A percentile compares a stretch with the other conserved stretches of the same genome.
phyloP scores from a whole-genome alignment of 2,888 invertebrate species.

The Amphipoea lucens region DNA sequence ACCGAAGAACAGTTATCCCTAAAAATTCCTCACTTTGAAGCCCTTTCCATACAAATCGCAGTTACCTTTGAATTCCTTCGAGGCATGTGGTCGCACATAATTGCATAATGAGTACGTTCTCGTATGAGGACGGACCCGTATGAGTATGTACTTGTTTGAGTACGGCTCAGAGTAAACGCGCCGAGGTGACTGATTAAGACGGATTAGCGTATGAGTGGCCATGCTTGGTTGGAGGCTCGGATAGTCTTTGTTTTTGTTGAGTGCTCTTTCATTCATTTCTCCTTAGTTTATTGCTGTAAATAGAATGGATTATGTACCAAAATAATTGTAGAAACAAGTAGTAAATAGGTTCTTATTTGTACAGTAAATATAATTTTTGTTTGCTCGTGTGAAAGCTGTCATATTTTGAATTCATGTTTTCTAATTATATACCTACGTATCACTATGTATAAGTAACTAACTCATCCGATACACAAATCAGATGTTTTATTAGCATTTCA shows the following conservation, averaged over 20 bases:
- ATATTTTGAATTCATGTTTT: not conserved
- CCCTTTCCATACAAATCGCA: constrained; percentile 57
- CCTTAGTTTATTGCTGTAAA: not conserved
- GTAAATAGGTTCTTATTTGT: not conserved
- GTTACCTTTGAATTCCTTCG: constrained; percentile 45
- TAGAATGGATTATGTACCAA: not conserved
- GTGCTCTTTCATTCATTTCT: not conserved
- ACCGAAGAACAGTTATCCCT: constrained; percentile 55
- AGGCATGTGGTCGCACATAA: constrained; percentile 62
- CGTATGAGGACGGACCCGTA: constrained; percentile 57
- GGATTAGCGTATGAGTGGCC: constrained; percentile 75
- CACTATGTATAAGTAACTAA: not conserved
- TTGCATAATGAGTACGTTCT: constrained; percentile 72
- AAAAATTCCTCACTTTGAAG: constrained; percentile 56
- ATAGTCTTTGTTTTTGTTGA: constrained; percentile 6
- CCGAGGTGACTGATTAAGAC: constrained; percentile 82
- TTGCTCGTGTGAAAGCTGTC: not conserved
- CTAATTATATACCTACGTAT: not conserved
- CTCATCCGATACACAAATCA: not conserved
- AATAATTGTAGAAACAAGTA: not conserved
- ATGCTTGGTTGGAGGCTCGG: constrained; percentile 36
- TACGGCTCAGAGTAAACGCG: constrained; percentile 72
- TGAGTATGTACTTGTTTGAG: constrained; percentile 65
- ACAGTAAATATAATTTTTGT: not conserved
- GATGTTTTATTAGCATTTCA: not conserved